Evolutionary conservation across 2,113 vertebrate species (phyloP).

Genomic region (Brienomyrus longianalis): DNA sequence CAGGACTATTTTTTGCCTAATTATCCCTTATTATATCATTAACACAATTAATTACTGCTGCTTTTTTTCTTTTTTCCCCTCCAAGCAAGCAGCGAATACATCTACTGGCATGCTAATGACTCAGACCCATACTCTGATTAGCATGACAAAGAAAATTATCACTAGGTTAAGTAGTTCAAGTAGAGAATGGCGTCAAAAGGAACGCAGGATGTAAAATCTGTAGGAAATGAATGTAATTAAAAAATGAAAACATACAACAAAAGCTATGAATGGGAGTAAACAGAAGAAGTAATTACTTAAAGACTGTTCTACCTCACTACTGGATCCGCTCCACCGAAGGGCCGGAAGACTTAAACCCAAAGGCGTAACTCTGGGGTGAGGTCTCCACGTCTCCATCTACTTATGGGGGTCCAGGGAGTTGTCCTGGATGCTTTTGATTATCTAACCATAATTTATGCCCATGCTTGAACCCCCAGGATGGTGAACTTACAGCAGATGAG

Average conservation of each 20-base stretch:
- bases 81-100: constrained; percentile 61
- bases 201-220: constrained; percentile 47
- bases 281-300: constrained; percentile 18
- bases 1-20: constrained; percentile 62
- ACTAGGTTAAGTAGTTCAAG: constrained; percentile 49
- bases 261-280: constrained; percentile 26
- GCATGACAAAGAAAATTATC: constrained; percentile 58
- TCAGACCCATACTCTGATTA: constrained; percentile 53
- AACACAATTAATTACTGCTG: constrained; percentile 68
- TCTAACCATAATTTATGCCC: too few species aligned
- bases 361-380: too few species aligned
- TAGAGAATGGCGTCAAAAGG: constrained; percentile 54
- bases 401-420: too few species aligned
- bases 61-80: constrained; percentile 61
- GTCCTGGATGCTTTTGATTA: too few species aligned
- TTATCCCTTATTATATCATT: constrained; percentile 56
- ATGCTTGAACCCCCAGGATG: neutral
- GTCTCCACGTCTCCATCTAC: too few species aligned
- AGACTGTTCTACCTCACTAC: neutral
- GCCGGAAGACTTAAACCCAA: neutral
- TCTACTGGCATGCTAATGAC: constrained; percentile 45
- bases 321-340: neutral
- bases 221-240: constrained; percentile 41
- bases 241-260: neutral
- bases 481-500: neutral